phyloP scores from a whole-genome alignment of 2,113 vertebrate species.

The Stegastes partitus region DNA sequence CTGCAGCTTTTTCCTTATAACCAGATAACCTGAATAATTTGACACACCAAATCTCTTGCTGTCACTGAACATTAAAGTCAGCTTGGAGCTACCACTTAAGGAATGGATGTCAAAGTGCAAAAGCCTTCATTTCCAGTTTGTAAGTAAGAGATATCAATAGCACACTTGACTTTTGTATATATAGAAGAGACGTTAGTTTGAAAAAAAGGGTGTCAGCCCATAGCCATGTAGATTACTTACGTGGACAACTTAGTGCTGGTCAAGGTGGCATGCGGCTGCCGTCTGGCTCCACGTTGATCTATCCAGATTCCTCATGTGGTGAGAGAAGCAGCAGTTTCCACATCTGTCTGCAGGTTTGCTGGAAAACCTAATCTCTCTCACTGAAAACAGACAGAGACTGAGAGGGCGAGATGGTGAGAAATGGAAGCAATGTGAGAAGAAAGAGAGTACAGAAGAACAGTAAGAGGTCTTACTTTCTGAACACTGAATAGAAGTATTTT shows the following conservation, averaged over 20 bases:
- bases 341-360: conserved; percentile 44
- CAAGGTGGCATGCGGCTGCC: conserved; percentile 40
- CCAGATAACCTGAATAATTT: neutral
- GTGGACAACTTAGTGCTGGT: conserved; percentile 10
- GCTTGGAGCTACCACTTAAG: neutral
- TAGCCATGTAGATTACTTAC: conserved; percentile 22
- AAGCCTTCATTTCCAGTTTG: too few relatives aligned
- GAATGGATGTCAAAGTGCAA: neutral
- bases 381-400: conserved; percentile 26
- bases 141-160: too few relatives aligned
- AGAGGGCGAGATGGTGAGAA: neutral
- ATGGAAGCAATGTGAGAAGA: neutral
- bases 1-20: neutral
- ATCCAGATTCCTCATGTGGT: neutral
- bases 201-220: too few relatives aligned
- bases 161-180: too few relatives aligned
- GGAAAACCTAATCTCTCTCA: conserved; percentile 23
- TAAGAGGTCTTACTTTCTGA: conserved; percentile 22
- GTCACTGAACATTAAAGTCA: neutral
- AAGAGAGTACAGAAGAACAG: neutral
- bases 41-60: neutral
- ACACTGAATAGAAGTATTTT: neutral
- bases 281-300: conserved; percentile 1
- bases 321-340: conserved; percentile 41
- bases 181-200: too few relatives aligned